Evolutionary conservation across 2,888 invertebrate species (phyloP), one percentile per base, ranked within the genome.

Genomic region (Lochmaea capreae): DNA sequence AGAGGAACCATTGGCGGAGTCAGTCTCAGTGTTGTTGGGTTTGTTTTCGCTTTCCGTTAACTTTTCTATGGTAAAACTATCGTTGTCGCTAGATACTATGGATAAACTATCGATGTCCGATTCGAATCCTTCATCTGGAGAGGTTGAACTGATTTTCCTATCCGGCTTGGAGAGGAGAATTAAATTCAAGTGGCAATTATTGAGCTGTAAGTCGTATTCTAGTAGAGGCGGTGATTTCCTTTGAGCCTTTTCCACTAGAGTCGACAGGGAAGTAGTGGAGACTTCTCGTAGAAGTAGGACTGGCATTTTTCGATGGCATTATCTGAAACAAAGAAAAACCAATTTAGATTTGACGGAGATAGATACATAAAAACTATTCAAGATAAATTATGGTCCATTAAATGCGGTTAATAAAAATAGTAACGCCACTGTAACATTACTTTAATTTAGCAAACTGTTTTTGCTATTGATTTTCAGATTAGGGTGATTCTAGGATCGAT

Each of bases 121-220:
- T 81, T 89, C 88, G 82, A 89, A 88, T n/a, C 88, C 88, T 79
- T 89, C 88, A 77, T 88, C 88, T 3, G 78, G 68, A 8, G 78
- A 71, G 1, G 78, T 73, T 4, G 75, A 69, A 54, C 79, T 80
- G 14, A 80, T 75, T 71, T 80, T 80, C 57, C 74, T 72, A 58
- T 73, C 71, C 16, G 75, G 78, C 67, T 79, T 81, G 12, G 81
- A 78, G 3, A 80, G 71, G 33, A 81, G 77, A 2, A 84, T 79
- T 16, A 86, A 76, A 54, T 84, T 83, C 14, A 87, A 78, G 62
- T 86, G 85, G 72, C 80, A 81, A 62, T 84, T 80, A 71, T 81
- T 85, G 16, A 86, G 78, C 46, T 82, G 82, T 10, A 87, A 79
- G 69, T 86, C 84, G 83, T 87, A 87, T 65, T 84, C 83, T 16